These are phyloP conservation scores for Collichthys lucidus DNA, from an alignment of 2,113 vertebrate species.

Conservation along the genomic window DNA sequence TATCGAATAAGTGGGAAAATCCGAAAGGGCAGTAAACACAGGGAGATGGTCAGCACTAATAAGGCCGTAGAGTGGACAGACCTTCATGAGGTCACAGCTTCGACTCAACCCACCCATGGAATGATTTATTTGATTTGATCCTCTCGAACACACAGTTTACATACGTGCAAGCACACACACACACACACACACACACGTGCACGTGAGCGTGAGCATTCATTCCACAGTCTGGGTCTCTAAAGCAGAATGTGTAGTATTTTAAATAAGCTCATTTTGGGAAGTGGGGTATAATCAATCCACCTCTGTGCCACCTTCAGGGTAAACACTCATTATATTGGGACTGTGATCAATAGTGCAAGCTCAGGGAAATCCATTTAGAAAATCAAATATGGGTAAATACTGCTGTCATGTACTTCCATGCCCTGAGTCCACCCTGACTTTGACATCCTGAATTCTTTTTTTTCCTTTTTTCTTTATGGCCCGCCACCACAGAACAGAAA, in stretches of 20 bases:
- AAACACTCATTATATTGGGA: slow-evolving; percentile 75
- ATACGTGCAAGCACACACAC: background rate
- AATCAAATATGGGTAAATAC: slow-evolving; percentile 83
- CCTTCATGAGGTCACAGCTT: slow-evolving; percentile 1
- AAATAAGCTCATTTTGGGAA: slow-evolving; percentile 63
- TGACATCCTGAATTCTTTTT: slow-evolving; percentile 40
- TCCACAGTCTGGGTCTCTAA: slow-evolving; percentile 6
- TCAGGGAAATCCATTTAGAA: slow-evolving; percentile 75
- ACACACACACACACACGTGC: too few relatives aligned
- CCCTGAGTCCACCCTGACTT: slow-evolving; percentile 48
- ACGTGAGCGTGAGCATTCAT: background rate
- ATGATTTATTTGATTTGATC: slow-evolving; percentile 40
- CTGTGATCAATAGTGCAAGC: slow-evolving; percentile 78
- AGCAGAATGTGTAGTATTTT: slow-evolving; percentile 54
- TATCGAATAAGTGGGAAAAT: slow-evolving; percentile 7
- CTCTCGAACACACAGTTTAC: background rate
- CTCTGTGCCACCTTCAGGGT: slow-evolving; percentile 76
- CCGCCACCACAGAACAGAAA: too few relatives aligned
- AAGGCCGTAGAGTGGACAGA: slow-evolving; percentile 19
- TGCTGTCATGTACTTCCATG: slow-evolving; percentile 67
- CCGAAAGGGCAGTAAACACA: slow-evolving; percentile 19
- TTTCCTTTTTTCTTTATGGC: too few relatives aligned
- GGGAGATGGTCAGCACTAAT: slow-evolving; percentile 18
- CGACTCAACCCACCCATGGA: background rate
- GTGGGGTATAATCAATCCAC: slow-evolving; percentile 70